Percentiles rank a stretch among this genome's conserved stretches.
These are phyloP conservation scores for Nectonema munidae DNA, from an alignment of 2,888 invertebrate genomes.

Conservation along the genomic window DNA sequence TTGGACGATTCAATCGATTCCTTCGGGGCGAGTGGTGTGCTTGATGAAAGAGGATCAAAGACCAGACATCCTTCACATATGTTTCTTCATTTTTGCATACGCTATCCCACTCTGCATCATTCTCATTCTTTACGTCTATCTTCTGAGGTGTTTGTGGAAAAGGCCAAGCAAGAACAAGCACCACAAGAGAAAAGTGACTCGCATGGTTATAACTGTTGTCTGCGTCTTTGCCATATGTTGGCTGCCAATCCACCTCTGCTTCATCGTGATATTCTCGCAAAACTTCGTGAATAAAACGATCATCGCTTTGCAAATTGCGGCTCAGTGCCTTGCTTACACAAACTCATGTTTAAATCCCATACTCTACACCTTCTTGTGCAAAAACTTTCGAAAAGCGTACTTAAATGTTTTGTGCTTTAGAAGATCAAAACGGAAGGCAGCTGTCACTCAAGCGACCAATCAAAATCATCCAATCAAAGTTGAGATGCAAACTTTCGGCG, in stretches of 20 bases:
- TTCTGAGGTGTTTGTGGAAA: slow-evolving; percentile 54
- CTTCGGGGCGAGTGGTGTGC: not conserved
- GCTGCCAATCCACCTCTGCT: slow-evolving; percentile 52
- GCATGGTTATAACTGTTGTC: slow-evolving; percentile 61
- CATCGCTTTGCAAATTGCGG: slow-evolving; percentile 25
- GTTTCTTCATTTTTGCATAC: slow-evolving; percentile 55
- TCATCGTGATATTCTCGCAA: slow-evolving; percentile 20
- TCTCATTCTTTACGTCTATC: slow-evolving; percentile 50
- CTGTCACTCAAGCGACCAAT: slow-evolving; percentile 12
- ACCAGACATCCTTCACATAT: slow-evolving; percentile 28
- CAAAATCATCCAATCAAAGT: slow-evolving; percentile 17
- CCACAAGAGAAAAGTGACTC: slow-evolving; percentile 45
- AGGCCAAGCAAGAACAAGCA: slow-evolving; percentile 23
- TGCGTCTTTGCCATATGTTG: slow-evolving; percentile 68
- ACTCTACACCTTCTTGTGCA: slow-evolving; percentile 58
- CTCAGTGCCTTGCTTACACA: slow-evolving; percentile 35
- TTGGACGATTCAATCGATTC: too few species aligned
- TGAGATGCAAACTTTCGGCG: slow-evolving; percentile 9
- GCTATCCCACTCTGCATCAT: slow-evolving; percentile 52
- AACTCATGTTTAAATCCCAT: slow-evolving; percentile 73
- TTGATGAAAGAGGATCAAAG: slow-evolving; percentile 2
- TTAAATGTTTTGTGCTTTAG: slow-evolving; percentile 23
- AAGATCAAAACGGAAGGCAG: slow-evolving; percentile 14
- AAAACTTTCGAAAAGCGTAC: slow-evolving; percentile 62
- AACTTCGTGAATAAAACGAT: slow-evolving; percentile 21